These are phyloP conservation scores for Sinosuthora webbiana DNA, from an alignment of 2,113 vertebrate genomes.

Conservation along the genomic window DNA sequence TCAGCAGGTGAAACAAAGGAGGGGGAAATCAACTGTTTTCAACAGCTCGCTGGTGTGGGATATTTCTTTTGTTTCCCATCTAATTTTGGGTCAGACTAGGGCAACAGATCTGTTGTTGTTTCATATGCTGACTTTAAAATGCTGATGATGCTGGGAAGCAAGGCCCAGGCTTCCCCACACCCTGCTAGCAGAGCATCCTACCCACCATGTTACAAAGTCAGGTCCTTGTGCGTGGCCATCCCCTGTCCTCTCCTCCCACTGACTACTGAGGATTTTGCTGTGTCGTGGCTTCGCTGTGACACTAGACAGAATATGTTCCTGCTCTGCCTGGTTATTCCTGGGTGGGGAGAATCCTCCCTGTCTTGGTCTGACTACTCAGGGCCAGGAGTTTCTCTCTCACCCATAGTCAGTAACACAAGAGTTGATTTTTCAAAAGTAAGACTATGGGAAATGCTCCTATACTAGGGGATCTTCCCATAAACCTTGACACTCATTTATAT, in stretches of 20 bases:
- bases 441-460: background rate
- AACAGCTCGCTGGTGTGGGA: accelerated
- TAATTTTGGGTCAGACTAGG: background rate
- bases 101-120: background rate
- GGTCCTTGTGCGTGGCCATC: background rate
- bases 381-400: background rate
- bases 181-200: background rate
- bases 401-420: background rate
- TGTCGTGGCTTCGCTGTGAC: accelerated
- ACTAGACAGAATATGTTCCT: background rate
- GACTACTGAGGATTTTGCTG: background rate
- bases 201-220: background rate
- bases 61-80: background rate
- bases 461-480: background rate
- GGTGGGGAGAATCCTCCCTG: background rate
- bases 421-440: background rate
- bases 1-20: background rate
- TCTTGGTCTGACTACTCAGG: background rate
- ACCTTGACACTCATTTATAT: accelerated
- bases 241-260: background rate
- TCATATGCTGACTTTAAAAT: background rate
- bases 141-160: background rate
- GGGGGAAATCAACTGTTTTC: background rate
- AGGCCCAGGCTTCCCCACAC: background rate
- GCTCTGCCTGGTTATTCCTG: background rate